Evolutionary conservation across 2,113 vertebrate genomes (phyloP).

Genomic region (Regulus satrapa): DNA sequence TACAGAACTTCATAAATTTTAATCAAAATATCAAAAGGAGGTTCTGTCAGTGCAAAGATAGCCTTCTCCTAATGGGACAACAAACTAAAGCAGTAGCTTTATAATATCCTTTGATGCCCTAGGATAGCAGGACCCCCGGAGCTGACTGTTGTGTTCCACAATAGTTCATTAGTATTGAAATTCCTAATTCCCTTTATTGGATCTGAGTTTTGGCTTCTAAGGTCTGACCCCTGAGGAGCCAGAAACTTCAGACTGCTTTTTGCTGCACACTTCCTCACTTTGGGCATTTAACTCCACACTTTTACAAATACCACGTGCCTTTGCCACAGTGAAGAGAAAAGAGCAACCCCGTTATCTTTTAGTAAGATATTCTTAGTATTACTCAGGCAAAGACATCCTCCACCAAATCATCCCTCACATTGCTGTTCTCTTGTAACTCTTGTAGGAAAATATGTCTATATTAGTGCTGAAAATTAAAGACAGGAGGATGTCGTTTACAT

Average conservation of each 20-base stretch:
- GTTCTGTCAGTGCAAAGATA: slow-evolving; percentile 8
- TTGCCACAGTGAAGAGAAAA: not conserved
- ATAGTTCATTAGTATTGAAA: slow-evolving; percentile 47
- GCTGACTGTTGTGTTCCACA: slow-evolving; percentile 4
- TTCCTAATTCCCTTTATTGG: slow-evolving; percentile 42
- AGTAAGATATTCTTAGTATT: not conserved
- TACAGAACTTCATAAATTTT: slow-evolving; percentile 57
- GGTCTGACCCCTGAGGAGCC: not conserved
- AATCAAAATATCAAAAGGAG: slow-evolving; percentile 49
- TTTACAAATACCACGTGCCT: not conserved
- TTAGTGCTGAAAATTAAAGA: slow-evolving; percentile 6
- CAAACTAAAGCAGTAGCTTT: slow-evolving; percentile 13
- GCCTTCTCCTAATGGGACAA: not conserved
- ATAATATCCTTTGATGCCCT: slow-evolving; percentile 31
- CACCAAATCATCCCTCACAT: not conserved
- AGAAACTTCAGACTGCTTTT: slow-evolving; percentile 6
- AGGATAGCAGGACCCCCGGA: slow-evolving; percentile 11
- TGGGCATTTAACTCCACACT: not conserved
- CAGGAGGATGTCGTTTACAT: not conserved
- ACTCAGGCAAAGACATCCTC: not conserved
- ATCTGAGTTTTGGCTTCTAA: slow-evolving; percentile 30
- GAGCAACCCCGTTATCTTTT: not conserved
- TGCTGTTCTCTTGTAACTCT: not conserved
- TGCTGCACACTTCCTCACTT: not conserved
- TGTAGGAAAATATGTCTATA: not conserved